Evolutionary conservation across 1,140 invertebrate species (phyloP).

Genomic region (Coptotermes formosanus): DNA sequence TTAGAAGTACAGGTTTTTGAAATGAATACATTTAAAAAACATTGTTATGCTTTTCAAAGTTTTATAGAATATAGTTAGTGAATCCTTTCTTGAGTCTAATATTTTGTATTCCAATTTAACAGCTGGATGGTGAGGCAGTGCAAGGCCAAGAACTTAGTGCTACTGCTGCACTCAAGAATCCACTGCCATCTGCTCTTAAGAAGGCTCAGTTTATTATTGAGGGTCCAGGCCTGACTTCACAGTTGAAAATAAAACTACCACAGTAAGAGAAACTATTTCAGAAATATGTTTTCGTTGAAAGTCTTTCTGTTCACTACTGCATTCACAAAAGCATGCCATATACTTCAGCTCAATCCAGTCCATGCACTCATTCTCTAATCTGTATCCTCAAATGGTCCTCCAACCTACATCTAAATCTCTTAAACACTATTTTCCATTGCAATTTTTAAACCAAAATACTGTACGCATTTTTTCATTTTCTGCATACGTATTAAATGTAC

Average conservation of each 20-base stretch:
- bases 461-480: too few species aligned
- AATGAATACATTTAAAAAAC: too few species aligned
- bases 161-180: conserved; percentile 75
- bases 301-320: not conserved
- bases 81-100: not conserved
- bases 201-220: conserved; percentile 76
- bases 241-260: conserved; percentile 66
- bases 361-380: not conserved
- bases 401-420: too few species aligned
- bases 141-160: conserved; percentile 64
- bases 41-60: too few species aligned
- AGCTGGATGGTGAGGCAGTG: conserved; percentile 54
- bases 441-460: too few species aligned
- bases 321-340: not conserved
- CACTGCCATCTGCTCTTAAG: conserved; percentile 71
- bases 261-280: conserved; percentile 49
- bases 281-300: not conserved
- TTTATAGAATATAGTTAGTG: too few species aligned
- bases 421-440: too few species aligned
- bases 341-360: not conserved
- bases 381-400: too few species aligned
- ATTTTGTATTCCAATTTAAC: conserved; percentile 23
- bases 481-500: too few species aligned
- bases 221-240: conserved; percentile 70
- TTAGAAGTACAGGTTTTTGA: too few species aligned